A percentile compares a stretch with the other conserved stretches of the same genome.
These are phyloP conservation scores for Tympanoctomys barrerae DNA, from an alignment of 2,797 vertebrate genomes.

Conservation along the genomic window DNA sequence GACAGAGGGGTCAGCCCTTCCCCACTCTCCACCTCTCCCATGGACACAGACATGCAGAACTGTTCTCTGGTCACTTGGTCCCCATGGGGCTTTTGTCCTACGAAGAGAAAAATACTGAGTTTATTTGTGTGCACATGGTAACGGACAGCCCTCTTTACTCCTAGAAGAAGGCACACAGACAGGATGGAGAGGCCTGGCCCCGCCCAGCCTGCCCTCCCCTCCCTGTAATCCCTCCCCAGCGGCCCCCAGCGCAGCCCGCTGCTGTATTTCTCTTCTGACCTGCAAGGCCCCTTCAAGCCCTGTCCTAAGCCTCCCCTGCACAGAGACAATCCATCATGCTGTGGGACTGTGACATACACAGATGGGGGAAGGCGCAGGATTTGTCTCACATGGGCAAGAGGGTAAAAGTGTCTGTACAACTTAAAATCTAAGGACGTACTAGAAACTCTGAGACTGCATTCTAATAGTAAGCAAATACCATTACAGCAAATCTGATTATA, in stretches of 20 bases:
- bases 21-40: conserved; percentile 28
- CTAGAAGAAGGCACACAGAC: conserved; percentile 74
- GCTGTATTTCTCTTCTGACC: conserved; percentile 85
- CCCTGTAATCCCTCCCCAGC: conserved; percentile 67
- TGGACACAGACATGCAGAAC: conserved; percentile 13
- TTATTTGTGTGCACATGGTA: conserved; percentile 76
- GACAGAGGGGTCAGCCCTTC: conserved; percentile 20
- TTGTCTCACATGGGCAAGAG: conserved; percentile 79
- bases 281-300: conserved; percentile 85
- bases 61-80: conserved; percentile 55
- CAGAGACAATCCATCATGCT: conserved; percentile 85
- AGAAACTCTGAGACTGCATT: conserved; percentile 63
- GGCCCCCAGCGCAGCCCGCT: conserved; percentile 77
- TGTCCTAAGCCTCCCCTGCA: conserved; percentile 82
- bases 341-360: conserved; percentile 82
- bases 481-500: conserved; percentile 61
- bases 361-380: conserved; percentile 82
- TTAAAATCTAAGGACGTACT: conserved; percentile 73
- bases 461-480: conserved; percentile 68
- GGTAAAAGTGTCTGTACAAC: conserved; percentile 69
- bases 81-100: conserved; percentile 68
- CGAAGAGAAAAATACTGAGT: conserved; percentile 79
- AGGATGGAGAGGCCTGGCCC: conserved; percentile 58
- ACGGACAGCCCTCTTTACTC: conserved; percentile 76
- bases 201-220: conserved; percentile 46